Evolutionary conservation across 2,113 vertebrate genomes (phyloP).

Genomic region (Oncorhynchus keta): DNA sequence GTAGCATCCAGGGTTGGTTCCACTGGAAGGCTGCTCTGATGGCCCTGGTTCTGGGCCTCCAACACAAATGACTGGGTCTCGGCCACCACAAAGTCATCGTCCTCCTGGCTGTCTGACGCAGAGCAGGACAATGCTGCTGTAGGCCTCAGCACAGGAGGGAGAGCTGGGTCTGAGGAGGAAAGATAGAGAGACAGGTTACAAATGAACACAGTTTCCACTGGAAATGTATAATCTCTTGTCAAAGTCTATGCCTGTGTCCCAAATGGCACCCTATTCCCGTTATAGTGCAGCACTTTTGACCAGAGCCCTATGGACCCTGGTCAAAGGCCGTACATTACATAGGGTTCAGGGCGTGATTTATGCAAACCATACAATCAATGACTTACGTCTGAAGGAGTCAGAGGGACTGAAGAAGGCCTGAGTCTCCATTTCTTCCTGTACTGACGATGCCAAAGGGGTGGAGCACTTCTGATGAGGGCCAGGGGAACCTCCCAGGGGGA

Average conservation of each 20-base stretch:
- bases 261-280: no score
- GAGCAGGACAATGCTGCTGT: slow-evolving; percentile 4
- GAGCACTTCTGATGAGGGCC: slow-evolving; percentile 51
- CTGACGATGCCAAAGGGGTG: slow-evolving; percentile 50
- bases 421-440: slow-evolving; percentile 60
- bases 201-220: neutral
- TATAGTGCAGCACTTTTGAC: no score
- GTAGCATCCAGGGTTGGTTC: slow-evolving; percentile 24
- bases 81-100: slow-evolving; percentile 58
- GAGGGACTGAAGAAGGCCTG: slow-evolving; percentile 55
- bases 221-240: no score
- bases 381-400: slow-evolving; percentile 46
- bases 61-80: slow-evolving; percentile 70
- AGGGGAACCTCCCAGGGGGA: neutral
- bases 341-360: no score
- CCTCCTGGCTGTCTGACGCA: slow-evolving; percentile 50
- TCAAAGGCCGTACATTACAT: no score
- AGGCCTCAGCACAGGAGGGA: slow-evolving; percentile 6
- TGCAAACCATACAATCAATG: neutral
- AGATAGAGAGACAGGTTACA: slow-evolving; percentile 8
- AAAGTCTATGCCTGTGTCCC: no score
- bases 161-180: slow-evolving; percentile 25
- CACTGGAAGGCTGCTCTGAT: neutral
- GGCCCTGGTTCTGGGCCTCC: slow-evolving; percentile 16
- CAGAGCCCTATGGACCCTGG: no score